Base-by-base conservation (phyloP, 2,888 invertebrate genomes). In the Nasonia oneida region DNA sequence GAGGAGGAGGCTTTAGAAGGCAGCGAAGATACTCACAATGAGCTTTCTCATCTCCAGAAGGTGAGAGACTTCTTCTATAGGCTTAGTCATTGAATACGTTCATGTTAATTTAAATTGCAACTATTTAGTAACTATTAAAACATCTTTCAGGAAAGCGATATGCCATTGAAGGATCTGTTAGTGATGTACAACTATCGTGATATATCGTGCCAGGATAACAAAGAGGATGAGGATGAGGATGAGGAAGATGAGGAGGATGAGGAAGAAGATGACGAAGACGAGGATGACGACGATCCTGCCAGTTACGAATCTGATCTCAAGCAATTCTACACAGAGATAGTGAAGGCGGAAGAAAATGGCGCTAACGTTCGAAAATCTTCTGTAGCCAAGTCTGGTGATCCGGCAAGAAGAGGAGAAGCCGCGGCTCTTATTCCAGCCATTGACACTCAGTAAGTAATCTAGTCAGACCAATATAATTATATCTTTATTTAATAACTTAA, bases 1-100 rank as follows among this genome's bases (percentile, higher is more conserved):
- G 99, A 99, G 94, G 99, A 99, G 95, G 99, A 99, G 95, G 98
- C 98, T 78, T 94, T 98, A 93, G 98, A 98, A 89, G 97, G 97
- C 90, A 96, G 97, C 88, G 97, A 97, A 94, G 98, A 98, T 94
- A 96, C 97, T 76, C 96, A 96, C 91, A 97, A 97, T 91, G 99
- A 99, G 94, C 95, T 99, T 77, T 97, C 97, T 90, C 97, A 97
- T 92, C 94, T 99, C 88, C 97, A 98, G 93, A 96, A 96, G 94
- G 96, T 96, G 94, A 75, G 10, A 18, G 10, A 18, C 12, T 29
- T 76, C 33, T 23, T 39, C 23, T 61, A 53, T 33, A 77, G 33
- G 3, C n/a, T 2, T 3, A 53, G 14, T 3, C 39, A 6, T 57
- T 61, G 4, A 3, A 14, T 15, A 39, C 37, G 4, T 5, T 29